These are phyloP conservation scores for Valencia hispanica DNA, from an alignment of 2,797 vertebrate genomes.

Conservation along the genomic window DNA sequence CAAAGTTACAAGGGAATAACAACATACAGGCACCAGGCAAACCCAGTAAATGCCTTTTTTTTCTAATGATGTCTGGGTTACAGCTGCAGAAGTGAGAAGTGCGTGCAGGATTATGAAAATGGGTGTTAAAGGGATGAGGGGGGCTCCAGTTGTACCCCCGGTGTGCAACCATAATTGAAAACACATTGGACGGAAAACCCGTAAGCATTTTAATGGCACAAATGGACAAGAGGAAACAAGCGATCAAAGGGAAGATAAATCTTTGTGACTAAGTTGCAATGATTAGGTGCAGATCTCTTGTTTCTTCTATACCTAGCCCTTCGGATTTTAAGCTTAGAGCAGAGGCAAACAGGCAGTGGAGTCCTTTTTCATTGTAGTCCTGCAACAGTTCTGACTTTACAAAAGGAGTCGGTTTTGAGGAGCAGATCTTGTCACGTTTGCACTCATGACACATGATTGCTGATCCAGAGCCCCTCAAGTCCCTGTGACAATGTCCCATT, in stretches of 20 bases:
- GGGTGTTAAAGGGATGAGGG: not conserved
- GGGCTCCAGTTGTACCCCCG: not conserved
- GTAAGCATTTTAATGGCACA: not conserved
- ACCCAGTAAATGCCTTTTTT: not conserved
- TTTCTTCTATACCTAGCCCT: not conserved
- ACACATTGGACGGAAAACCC: not conserved
- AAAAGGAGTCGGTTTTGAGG: no score
- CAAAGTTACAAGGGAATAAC: not conserved
- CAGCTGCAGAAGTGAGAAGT: not conserved
- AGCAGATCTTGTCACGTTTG: not conserved
- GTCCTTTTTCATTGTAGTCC: no score
- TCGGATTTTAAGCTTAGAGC: not conserved
- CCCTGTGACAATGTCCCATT: not conserved
- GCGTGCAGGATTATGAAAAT: not conserved
- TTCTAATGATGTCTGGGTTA: not conserved
- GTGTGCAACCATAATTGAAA: not conserved
- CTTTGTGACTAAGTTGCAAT: not conserved
- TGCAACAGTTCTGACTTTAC: not conserved
- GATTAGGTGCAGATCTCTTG: not conserved
- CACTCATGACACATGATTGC: not conserved
- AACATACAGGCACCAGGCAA: not conserved
- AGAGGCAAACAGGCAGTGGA: not conserved
- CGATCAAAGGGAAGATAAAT: not conserved
- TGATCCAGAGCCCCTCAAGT: not conserved
- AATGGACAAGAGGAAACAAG: not conserved